These are phyloP conservation scores for Hesperia comma DNA, from an alignment of 2,888 invertebrate genomes.

Conservation along the genomic window DNA sequence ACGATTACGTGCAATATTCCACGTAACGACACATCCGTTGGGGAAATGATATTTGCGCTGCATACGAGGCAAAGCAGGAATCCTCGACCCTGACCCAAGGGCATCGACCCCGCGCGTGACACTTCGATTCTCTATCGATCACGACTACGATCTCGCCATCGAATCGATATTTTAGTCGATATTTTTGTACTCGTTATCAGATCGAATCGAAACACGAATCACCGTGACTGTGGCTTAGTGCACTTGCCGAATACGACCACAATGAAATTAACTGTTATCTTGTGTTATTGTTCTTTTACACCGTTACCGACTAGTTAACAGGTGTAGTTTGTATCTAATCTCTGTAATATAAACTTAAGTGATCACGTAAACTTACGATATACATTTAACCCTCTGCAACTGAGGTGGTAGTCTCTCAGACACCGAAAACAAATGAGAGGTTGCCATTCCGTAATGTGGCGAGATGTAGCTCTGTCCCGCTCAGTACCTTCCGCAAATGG, in stretches of 20 bases:
- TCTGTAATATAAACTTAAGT: constrained; percentile 17
- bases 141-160: constrained; percentile 75
- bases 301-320: constrained; percentile 71
- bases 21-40: constrained; percentile 74
- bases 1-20: constrained; percentile 72
- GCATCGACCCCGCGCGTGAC: constrained; percentile 79
- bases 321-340: constrained; percentile 54
- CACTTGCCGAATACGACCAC: constrained; percentile 67
- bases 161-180: constrained; percentile 67
- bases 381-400: too few relatives aligned
- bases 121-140: constrained; percentile 83
- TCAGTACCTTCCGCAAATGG: too few relatives aligned
- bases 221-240: constrained; percentile 62
- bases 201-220: constrained; percentile 56
- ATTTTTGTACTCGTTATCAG: constrained; percentile 74
- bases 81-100: constrained; percentile 80
- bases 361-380: constrained; percentile 31
- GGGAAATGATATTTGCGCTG: constrained; percentile 67
- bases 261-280: constrained; percentile 69
- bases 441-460: too few relatives aligned
- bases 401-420: too few relatives aligned
- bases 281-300: constrained; percentile 66
- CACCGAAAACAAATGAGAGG: too few relatives aligned
- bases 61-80: constrained; percentile 66
- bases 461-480: too few relatives aligned